Conservation (phyloP, 1,140 invertebrate genomes). For the Euura lappo region DNA sequence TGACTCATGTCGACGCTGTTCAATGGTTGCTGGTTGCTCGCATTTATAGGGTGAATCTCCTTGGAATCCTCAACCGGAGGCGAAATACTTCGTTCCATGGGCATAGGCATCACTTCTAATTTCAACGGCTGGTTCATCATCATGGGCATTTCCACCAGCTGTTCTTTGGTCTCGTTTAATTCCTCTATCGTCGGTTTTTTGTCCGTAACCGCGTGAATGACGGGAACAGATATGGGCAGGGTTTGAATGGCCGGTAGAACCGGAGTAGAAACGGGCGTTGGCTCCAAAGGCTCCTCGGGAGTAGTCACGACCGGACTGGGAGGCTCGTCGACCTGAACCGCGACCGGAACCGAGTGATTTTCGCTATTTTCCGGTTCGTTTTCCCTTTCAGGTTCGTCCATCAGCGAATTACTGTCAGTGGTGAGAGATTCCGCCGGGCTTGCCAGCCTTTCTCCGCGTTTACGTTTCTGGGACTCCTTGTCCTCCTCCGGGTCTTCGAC, state of each 20-base stretch:
- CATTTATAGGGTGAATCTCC: conserved; percentile 17
- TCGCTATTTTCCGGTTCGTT: conserved; percentile 56
- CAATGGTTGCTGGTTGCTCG: conserved; percentile 30
- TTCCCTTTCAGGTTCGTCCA: conserved; percentile 74
- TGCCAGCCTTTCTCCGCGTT: conserved; percentile 66
- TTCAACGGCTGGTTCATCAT: conserved; percentile 47
- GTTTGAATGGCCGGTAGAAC: conserved; percentile 35
- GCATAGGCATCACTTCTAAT: conserved; percentile 48
- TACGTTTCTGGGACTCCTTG: conserved; percentile 74
- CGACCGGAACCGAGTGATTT: conserved; percentile 65
- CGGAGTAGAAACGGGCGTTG: conserved; percentile 26
- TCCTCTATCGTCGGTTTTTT: conserved; percentile 48
- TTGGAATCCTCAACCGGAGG: conserved; percentile 24
- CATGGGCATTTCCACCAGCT: conserved; percentile 42
- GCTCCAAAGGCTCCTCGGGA: conserved; percentile 57
- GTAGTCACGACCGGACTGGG: conserved; percentile 44
- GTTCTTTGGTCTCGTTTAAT: conserved; percentile 42
- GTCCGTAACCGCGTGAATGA: conserved; percentile 50
- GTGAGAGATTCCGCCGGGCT: conserved; percentile 83
- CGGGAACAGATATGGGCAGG: conserved; percentile 54
- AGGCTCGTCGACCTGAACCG: conserved; percentile 46
- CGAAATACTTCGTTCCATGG: conserved; percentile 45
- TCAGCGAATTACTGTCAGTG: conserved; percentile 79
- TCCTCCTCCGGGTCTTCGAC: conserved; percentile 70
- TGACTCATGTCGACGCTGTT: conserved; percentile 46